phyloP scores from a whole-genome alignment of 2,797 vertebrate genomes.

The Tympanoctomys barrerae region DNA sequence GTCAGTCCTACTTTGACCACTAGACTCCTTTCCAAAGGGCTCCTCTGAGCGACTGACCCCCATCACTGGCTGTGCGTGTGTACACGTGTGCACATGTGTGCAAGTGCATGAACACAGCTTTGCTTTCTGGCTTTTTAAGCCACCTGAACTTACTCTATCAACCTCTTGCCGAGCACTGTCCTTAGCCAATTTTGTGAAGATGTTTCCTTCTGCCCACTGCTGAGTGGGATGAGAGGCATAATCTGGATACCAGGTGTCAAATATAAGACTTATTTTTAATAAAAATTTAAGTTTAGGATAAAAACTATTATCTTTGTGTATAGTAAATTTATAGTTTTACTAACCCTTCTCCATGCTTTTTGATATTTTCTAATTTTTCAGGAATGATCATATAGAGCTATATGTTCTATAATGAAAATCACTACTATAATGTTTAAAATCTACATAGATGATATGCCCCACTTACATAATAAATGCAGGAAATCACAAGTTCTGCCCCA shows the following conservation, averaged over 20 bases:
- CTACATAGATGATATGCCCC: neutral
- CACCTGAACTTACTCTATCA: neutral
- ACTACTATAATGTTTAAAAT: neutral
- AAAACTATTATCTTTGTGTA: neutral
- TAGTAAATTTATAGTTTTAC: neutral
- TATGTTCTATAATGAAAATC: neutral
- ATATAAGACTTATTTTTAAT: neutral
- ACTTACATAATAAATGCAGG: constrained; percentile 29
- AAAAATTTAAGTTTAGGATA: neutral
- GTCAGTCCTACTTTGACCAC: neutral
- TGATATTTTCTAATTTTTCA: neutral
- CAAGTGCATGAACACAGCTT: neutral
- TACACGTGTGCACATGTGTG: neutral
- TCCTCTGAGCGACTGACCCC: neutral
- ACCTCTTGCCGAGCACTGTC: neutral
- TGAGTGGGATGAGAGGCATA: neutral
- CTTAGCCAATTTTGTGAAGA: neutral
- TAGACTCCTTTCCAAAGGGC: neutral
- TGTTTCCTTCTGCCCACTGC: neutral
- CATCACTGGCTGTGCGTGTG: neutral
- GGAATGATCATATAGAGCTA: neutral
- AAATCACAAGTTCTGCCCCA: neutral
- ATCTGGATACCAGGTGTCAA: neutral
- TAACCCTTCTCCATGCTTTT: neutral
- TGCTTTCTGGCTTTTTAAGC: neutral